Percentiles rank a stretch among this genome's conserved stretches.
Evolutionary conservation across 2,888 invertebrate genomes (phyloP).

Genomic region (Ernsta delagoae): DNA sequence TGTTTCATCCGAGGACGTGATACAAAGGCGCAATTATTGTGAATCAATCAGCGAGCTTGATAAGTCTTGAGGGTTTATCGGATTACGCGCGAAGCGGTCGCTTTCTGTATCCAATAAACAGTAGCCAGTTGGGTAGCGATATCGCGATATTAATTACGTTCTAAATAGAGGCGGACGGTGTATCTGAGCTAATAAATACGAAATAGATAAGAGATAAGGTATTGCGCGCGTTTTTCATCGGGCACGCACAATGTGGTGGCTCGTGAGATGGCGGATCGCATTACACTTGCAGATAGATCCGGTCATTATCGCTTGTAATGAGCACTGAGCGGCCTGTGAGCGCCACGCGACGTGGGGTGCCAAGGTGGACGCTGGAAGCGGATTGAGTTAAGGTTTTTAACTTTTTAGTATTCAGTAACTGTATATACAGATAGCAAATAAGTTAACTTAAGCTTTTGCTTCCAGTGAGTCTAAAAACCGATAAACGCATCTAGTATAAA

Average conservation of each 20-base stretch:
- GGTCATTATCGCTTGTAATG: conserved; percentile 67
- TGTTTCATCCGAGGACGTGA: conserved; percentile 10
- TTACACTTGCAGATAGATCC: conserved; percentile 66
- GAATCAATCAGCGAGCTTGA: conserved; percentile 25
- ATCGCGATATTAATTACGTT: conserved; percentile 40
- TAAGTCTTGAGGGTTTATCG: conserved; percentile 17
- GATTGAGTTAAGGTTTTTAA: neutral
- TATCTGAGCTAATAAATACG: conserved; percentile 44
- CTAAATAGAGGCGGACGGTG: conserved; percentile 30
- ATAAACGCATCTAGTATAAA: too few species aligned
- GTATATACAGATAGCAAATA: neutral
- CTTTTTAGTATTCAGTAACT: neutral
- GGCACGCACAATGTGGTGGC: conserved; percentile 41
- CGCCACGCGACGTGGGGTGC: conserved; percentile 32
- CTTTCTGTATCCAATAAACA: conserved; percentile 26
- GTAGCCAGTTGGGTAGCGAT: conserved; percentile 7
- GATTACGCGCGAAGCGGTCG: conserved; percentile 23
- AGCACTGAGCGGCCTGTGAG: conserved; percentile 51
- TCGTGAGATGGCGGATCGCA: conserved; percentile 44
- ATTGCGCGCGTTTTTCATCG: conserved; percentile 41
- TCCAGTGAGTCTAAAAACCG: neutral
- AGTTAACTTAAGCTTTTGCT: neutral
- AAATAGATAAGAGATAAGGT: conserved; percentile 41
- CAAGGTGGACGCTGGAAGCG: conserved; percentile 37
- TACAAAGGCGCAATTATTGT: conserved; percentile 14